Conservation (phyloP, 2,888 invertebrate genomes). For the Poecilobothrus nobilitatus region DNA sequence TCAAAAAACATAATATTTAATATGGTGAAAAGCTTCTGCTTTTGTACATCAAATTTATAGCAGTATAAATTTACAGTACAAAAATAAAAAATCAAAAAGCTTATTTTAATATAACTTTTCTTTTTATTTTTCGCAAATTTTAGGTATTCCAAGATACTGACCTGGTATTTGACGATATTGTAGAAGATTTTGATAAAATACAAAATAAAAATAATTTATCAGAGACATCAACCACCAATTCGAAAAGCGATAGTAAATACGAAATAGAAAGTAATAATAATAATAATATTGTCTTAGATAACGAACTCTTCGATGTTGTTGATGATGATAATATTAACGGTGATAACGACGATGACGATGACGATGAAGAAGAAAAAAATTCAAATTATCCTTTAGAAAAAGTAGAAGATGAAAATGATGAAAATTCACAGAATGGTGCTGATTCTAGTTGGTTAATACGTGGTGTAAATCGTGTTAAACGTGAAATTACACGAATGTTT, state of each 20-base stretch:
- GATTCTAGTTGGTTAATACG: conserved; percentile 32
- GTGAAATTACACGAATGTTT: conserved; percentile 34
- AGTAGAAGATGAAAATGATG: conserved; percentile 15
- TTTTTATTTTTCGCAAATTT: background rate
- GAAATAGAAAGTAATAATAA: background rate
- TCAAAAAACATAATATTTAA: too few species aligned
- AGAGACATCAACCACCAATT: background rate
- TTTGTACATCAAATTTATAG: too few species aligned
- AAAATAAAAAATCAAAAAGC: too few species aligned
- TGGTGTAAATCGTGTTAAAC: conserved; percentile 35
- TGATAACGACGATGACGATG: background rate
- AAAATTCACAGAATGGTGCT: background rate
- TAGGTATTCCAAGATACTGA: background rate
- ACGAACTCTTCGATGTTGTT: background rate
- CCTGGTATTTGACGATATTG: conserved; percentile 2
- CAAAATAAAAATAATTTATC: background rate
- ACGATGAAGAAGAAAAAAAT: conserved; percentile 26
- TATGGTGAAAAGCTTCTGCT: too few species aligned
- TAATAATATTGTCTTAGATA: background rate
- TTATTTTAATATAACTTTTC: too few species aligned
- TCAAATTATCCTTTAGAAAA: conserved; percentile 8
- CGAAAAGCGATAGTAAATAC: background rate
- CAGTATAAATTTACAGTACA: too few species aligned
- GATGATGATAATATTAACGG: conserved; percentile 23
- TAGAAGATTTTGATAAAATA: background rate